phyloP scores from a whole-genome alignment of 2,797 vertebrate species.

The Buphagus erythrorhynchus region DNA sequence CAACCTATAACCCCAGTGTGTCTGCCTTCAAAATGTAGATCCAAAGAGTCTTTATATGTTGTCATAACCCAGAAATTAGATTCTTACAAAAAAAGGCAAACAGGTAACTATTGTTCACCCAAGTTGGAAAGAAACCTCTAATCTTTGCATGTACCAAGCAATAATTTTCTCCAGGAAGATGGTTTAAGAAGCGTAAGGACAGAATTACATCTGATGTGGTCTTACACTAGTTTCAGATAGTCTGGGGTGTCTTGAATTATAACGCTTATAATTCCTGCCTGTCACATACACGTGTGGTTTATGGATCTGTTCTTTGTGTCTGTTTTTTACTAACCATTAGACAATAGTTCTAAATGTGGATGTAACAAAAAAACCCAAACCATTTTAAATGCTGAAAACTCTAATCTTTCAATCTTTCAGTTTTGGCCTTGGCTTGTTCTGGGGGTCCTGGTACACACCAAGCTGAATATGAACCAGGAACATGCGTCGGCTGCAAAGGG shows the following conservation, averaged over 20 bases:
- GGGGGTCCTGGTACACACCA: neutral
- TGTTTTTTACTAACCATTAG: neutral
- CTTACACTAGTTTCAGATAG: neutral
- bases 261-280: neutral
- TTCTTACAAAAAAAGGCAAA: neutral
- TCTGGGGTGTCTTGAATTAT: neutral
- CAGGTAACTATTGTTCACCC: neutral
- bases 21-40: neutral
- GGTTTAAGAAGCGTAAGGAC: neutral
- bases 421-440: neutral
- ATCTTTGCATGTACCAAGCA: neutral
- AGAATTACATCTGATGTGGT: neutral
- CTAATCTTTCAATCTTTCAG: neutral
- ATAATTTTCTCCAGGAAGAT: neutral
- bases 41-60: neutral
- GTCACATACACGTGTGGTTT: neutral
- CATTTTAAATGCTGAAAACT: neutral
- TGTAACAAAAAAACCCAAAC: accelerated
- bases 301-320: neutral
- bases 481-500: accelerated
- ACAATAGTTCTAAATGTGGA: neutral
- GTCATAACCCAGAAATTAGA: neutral
- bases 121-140: neutral
- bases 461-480: neutral
- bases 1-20: neutral